phyloP scores from a whole-genome alignment of 1,140 invertebrate genomes.

The Planococcus citri region DNA sequence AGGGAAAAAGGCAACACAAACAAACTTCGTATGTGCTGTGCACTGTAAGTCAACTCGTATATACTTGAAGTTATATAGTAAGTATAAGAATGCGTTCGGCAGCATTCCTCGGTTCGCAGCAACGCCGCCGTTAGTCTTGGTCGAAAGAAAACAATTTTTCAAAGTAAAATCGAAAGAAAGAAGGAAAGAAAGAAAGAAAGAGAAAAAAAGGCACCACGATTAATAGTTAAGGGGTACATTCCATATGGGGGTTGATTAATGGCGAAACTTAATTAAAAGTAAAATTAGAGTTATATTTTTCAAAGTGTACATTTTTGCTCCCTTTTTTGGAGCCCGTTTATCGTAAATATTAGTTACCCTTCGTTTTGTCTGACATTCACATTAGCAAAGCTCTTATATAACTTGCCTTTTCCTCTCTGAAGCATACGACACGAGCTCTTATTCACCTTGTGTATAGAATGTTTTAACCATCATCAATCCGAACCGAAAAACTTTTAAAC shows the following conservation, averaged over 20 bases:
- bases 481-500: conserved; percentile 1
- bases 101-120: no score
- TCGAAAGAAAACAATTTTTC: conserved; percentile 9
- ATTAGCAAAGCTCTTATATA: conserved; percentile 14
- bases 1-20: no score
- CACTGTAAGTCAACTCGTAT: no score
- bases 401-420: background rate
- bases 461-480: conserved; percentile 16
- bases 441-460: conserved; percentile 16
- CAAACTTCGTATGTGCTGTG: no score
- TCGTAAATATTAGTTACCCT: conserved; percentile 20
- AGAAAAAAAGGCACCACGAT: background rate
- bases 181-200: no score
- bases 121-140: background rate
- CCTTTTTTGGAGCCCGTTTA: conserved; percentile 4
- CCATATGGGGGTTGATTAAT: conserved; percentile 19
- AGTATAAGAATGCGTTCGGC: background rate
- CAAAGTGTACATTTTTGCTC: conserved; percentile 14
- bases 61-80: no score
- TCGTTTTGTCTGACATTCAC: conserved; percentile 17
- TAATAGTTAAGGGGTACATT: conserved; percentile 15
- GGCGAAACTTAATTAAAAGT: conserved; percentile 19
- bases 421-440: no score
- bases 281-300: conserved; percentile 21
- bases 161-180: background rate